phyloP scores from a whole-genome alignment of 2,113 vertebrate genomes.

The Corythaixoides concolor region DNA sequence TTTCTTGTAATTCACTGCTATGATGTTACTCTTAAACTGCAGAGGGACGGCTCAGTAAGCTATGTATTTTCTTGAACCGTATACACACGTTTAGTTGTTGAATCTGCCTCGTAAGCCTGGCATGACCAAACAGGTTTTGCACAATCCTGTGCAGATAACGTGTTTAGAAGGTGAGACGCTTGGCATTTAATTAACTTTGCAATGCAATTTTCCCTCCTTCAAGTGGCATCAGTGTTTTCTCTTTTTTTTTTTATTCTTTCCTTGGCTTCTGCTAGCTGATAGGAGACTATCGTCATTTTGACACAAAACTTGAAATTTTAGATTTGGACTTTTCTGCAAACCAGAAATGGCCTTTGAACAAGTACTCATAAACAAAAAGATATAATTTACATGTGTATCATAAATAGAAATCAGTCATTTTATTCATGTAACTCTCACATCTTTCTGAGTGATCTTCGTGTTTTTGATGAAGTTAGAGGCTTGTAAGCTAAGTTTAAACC shows the following conservation, averaged over 20 bases:
- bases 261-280: neutral
- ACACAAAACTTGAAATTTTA: neutral
- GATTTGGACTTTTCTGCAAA: neutral
- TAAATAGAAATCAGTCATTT: neutral
- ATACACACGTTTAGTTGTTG: neutral
- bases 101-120: neutral
- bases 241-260: neutral
- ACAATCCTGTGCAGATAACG: neutral
- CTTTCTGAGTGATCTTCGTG: neutral
- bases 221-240: neutral
- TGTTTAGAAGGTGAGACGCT: neutral
- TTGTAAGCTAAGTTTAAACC: neutral
- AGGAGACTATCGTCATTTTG: neutral
- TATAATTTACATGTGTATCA: neutral
- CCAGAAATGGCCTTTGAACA: neutral
- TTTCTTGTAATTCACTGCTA: constrained; percentile 19
- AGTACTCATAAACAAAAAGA: neutral
- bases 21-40: neutral
- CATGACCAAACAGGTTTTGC: neutral
- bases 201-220: neutral
- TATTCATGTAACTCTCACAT: neutral
- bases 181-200: neutral
- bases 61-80: neutral
- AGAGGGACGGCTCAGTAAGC: neutral
- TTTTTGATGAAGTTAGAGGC: neutral